Evolutionary conservation across 2,888 invertebrate species (phyloP).

Genomic region (Meandrusa payeni): DNA sequence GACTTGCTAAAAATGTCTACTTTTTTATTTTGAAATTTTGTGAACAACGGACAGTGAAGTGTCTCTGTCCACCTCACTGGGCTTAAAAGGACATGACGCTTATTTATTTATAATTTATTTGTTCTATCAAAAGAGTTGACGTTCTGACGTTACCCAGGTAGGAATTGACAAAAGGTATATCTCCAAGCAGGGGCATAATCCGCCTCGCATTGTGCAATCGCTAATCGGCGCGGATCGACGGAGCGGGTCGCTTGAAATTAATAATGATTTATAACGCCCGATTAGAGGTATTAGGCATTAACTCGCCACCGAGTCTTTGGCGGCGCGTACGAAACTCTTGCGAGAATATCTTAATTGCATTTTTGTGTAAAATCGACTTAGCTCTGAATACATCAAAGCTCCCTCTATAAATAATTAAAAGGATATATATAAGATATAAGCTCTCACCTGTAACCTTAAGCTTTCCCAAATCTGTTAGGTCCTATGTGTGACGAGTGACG

Average conservation of each 20-base stretch:
- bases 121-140: conserved; percentile 5
- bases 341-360: conserved; percentile 14
- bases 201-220: conserved; percentile 75
- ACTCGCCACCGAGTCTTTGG: conserved; percentile 50
- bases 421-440: too few relatives aligned
- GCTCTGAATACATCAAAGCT: too few relatives aligned
- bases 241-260: conserved; percentile 64
- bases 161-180: conserved; percentile 77
- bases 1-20: too few relatives aligned
- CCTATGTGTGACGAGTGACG: too few relatives aligned
- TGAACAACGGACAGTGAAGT: too few relatives aligned
- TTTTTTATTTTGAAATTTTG: too few relatives aligned
- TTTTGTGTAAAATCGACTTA: conserved; percentile 14
- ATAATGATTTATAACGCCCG: conserved; percentile 78
- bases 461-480: too few relatives aligned
- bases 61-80: too few relatives aligned
- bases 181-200: conserved; percentile 66
- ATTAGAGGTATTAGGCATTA: conserved; percentile 68
- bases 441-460: too few relatives aligned
- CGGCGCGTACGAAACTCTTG: conserved; percentile 27
- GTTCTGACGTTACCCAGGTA: conserved; percentile 64
- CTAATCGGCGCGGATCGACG: conserved; percentile 75
- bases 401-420: too few relatives aligned
- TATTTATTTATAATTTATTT: too few relatives aligned
- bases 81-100: too few relatives aligned